These are phyloP conservation scores for Clanis bilineata DNA, from an alignment of 2,888 invertebrate species.

Conservation along the genomic window DNA sequence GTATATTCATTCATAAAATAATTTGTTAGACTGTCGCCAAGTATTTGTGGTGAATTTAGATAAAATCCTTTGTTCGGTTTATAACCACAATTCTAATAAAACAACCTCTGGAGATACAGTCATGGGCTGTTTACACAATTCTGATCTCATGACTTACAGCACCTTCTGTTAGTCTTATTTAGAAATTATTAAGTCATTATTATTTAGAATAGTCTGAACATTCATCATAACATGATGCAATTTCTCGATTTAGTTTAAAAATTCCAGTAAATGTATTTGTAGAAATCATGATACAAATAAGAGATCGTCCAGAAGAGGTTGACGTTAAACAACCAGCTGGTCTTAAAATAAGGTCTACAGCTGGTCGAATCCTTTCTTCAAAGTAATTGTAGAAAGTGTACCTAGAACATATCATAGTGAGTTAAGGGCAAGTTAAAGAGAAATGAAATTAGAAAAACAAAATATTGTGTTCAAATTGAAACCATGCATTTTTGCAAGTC, in stretches of 20 bases:
- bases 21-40: not conserved
- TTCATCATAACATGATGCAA: not conserved
- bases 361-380: too few relatives aligned
- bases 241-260: not conserved
- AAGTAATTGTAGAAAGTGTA: too few relatives aligned
- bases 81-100: not conserved
- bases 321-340: too few relatives aligned
- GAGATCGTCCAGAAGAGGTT: too few relatives aligned
- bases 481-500: too few relatives aligned
- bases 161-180: not conserved
- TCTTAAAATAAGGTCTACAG: too few relatives aligned
- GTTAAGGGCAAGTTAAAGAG: too few relatives aligned
- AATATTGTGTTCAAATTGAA: too few relatives aligned
- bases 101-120: not conserved
- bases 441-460: too few relatives aligned
- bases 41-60: not conserved
- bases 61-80: not conserved
- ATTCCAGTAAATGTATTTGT: too few relatives aligned
- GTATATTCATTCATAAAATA: not conserved
- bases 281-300: too few relatives aligned
- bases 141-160: not conserved
- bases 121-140: not conserved
- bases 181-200: not conserved
- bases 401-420: too few relatives aligned
- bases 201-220: not conserved